These are phyloP conservation scores for Atractosteus spatula DNA, from an alignment of 2,113 vertebrate species.

Conservation along the genomic window DNA sequence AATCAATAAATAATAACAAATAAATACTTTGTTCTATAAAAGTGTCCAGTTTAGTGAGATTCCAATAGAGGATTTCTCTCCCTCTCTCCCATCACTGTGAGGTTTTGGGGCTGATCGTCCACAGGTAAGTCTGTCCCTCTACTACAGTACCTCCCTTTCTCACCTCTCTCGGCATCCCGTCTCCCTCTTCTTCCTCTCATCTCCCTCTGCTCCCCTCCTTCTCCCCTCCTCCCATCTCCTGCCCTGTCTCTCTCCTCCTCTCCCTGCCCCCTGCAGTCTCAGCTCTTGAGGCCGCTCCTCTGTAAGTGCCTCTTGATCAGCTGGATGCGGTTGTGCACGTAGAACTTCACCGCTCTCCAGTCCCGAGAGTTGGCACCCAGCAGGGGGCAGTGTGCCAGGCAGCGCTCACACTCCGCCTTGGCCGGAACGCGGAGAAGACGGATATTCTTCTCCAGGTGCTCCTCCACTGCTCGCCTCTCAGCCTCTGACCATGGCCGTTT, in stretches of 20 bases:
- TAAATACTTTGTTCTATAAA: no score
- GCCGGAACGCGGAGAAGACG: conserved; percentile 66
- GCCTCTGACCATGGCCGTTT: conserved; percentile 73
- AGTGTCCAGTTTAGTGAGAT: no score
- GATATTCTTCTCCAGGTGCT: conserved; percentile 68
- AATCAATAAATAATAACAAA: no score
- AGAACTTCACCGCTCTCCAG: conserved; percentile 75
- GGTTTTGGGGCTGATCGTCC: no score
- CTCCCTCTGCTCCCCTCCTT: no score
- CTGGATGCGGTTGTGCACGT: conserved; percentile 74
- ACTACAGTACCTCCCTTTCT: no score
- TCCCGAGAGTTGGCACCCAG: conserved; percentile 70
- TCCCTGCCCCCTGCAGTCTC: conserved; percentile 16
- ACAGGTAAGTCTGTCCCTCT: no score
- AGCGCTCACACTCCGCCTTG: conserved; percentile 72
- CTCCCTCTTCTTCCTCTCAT: no score
- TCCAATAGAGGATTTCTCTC: no score
- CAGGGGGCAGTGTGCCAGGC: conserved; percentile 69
- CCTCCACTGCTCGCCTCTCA: conserved; percentile 68
- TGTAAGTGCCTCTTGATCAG: conserved; percentile 68
- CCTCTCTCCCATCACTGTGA: no score
- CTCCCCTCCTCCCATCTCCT: no score
- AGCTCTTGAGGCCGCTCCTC: conserved; percentile 34
- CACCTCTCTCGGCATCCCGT: no score
- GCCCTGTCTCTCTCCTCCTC: not conserved